Evolutionary conservation across 2,797 vertebrate genomes (phyloP), one percentile per base, ranked within the genome.

Genomic region (Merluccius polli): DNA sequence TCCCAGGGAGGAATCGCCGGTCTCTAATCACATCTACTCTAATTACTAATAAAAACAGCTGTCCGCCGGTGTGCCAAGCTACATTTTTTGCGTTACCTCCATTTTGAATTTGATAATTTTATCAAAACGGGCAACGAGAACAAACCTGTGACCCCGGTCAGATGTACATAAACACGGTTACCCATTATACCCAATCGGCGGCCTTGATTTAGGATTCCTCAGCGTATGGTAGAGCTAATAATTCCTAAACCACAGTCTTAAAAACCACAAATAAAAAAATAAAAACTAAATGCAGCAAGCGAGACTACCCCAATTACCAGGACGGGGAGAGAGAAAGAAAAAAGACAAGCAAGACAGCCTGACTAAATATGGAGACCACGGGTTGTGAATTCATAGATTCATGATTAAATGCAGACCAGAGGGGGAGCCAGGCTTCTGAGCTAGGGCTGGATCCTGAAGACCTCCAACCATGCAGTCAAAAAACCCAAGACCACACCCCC

Each of bases 381-480:
- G 74, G 35, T 83, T 82, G 87, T 80, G 0, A 79, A 87, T 85
- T 88, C 77, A 86, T 82, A 76, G 78, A 86, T 74, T 69, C 67
- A 78, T 80, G 80, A 83, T 87, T 81, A 82, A 80, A 74, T 78
- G 78, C 81, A 79, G 73, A 83, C 63, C 24, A 79, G 77, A 81
- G 84, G 78, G 81, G 79, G 86, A 81, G 85, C 41, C 68, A 74
- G 79, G 84, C 36, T 73, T 86, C 75, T 18, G 77, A 82, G 72
- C 80, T 81, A 78, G 85, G 82, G 88, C 44, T 75, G 73, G 70
- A 77, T 52, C 24, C 70, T n/a, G 76, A 83, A 83, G 81, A 87
- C 88, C 84, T 90, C 85, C 80, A 82, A 89, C 86, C 87, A 89
- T 84, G 81, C 87, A 85, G 80, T 82, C 80, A 84, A 13, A 84